Evolutionary conservation across 1,140 invertebrate genomes (phyloP).

Genomic region (Ruditapes philippinarum): DNA sequence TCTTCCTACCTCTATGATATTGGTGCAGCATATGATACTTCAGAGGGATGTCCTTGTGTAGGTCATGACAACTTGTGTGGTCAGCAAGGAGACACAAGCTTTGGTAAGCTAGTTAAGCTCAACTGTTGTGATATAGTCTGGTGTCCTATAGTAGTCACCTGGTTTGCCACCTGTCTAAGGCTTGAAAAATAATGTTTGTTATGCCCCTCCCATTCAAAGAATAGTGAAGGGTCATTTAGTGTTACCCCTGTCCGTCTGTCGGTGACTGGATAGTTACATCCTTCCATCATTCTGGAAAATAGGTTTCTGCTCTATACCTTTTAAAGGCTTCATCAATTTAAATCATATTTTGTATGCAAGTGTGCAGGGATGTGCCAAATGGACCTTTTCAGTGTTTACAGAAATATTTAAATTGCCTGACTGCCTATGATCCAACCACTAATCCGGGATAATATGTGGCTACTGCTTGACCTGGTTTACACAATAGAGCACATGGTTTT

Average conservation of each 20-base stretch:
- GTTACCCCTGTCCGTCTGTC: background rate
- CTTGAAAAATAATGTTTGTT: slow-evolving; percentile 9
- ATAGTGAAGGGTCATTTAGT: slow-evolving; percentile 6
- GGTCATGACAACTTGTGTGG: slow-evolving; percentile 4
- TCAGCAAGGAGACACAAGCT: slow-evolving; percentile 4
- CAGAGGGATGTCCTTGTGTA: background rate
- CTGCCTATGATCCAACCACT: slow-evolving; percentile 4
- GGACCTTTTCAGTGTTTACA: slow-evolving; percentile 6
- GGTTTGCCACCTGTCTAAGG: slow-evolving; percentile 3
- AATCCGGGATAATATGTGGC: slow-evolving; percentile 5
- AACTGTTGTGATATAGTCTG: slow-evolving; percentile 6
- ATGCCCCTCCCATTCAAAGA: slow-evolving; percentile 4
- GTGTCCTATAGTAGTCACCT: slow-evolving; percentile 5
- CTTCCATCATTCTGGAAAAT: slow-evolving; percentile 6
- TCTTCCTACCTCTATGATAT: slow-evolving; percentile 6
- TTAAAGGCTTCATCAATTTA: slow-evolving; percentile 8
- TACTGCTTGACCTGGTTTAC: slow-evolving; percentile 5
- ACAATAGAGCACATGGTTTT: slow-evolving; percentile 6
- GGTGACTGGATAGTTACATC: background rate
- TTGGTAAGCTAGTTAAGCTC: slow-evolving; percentile 6
- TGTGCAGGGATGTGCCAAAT: slow-evolving; percentile 4
- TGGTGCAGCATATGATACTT: slow-evolving; percentile 6
- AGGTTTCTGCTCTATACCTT: slow-evolving; percentile 6
- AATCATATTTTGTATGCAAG: slow-evolving; percentile 8
- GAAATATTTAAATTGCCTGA: slow-evolving; percentile 3